phyloP scores from a whole-genome alignment of 2,797 vertebrate genomes.

The Tinamus major region DNA sequence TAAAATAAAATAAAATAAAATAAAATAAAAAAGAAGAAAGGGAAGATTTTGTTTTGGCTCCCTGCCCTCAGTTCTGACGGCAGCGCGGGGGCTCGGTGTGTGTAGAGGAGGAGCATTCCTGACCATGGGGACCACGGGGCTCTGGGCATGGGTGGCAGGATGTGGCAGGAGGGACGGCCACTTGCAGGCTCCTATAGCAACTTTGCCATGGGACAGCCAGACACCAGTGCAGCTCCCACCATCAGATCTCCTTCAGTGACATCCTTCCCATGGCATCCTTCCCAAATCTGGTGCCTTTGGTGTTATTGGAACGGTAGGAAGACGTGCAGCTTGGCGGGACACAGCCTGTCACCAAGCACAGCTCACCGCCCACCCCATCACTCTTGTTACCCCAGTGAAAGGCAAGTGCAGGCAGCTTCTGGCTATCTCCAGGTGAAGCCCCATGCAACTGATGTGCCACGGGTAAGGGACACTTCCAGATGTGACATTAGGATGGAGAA shows the following conservation, averaged over 20 bases:
- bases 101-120: not conserved
- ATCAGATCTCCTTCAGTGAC: not conserved
- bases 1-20: too few species aligned
- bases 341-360: too few species aligned
- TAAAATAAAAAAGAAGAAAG: constrained; percentile 78
- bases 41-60: constrained; percentile 79
- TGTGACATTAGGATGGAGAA: rapidly evolving
- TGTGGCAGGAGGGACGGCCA: not conserved
- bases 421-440: not conserved
- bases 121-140: rapidly evolving
- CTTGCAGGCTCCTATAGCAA: not conserved
- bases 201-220: not conserved
- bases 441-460: rapidly evolving
- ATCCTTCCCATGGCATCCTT: not conserved
- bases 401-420: rapidly evolving
- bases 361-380: not conserved
- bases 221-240: not conserved
- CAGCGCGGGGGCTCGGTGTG: not conserved
- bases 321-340: not conserved
- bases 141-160: not conserved
- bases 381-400: not conserved
- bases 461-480: not conserved
- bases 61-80: constrained; percentile 68
- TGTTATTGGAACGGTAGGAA: not conserved
- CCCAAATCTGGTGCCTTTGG: not conserved